Conservation (phyloP, 2,113 vertebrate species). For the Otolemur garnettii region DNA sequence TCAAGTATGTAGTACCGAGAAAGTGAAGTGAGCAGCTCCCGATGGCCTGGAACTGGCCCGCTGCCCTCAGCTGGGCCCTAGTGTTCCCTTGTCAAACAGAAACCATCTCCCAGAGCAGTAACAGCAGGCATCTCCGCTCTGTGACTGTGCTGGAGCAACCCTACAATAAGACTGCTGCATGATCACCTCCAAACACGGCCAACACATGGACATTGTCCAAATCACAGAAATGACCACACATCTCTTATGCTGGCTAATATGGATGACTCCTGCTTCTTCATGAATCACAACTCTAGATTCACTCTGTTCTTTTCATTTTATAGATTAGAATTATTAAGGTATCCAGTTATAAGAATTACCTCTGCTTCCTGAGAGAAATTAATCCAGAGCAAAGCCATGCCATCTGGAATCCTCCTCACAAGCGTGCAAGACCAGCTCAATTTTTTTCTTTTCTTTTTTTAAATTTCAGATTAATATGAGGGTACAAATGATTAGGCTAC, state of each 20-base stretch:
- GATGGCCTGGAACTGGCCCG: background rate
- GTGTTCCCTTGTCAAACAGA: background rate
- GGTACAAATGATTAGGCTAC: too few species aligned
- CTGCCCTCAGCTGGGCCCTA: background rate
- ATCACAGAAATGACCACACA: background rate
- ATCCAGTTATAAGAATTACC: background rate
- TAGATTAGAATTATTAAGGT: background rate
- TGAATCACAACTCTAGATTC: background rate
- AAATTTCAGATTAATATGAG: too few species aligned
- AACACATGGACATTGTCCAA: background rate
- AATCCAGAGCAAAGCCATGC: background rate
- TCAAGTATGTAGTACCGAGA: background rate
- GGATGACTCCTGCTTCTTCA: background rate
- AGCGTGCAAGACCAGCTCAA: background rate
- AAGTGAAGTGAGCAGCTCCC: background rate
- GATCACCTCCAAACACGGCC: background rate
- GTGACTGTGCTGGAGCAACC: background rate
- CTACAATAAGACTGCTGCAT: background rate
- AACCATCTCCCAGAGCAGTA: background rate
- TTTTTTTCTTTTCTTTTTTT: too few species aligned
- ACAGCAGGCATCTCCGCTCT: background rate
- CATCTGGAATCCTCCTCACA: background rate
- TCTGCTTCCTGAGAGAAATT: background rate
- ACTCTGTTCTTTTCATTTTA: background rate
- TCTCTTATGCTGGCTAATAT: background rate